Evolutionary conservation across 2,888 invertebrate species (phyloP), one percentile per base, ranked within the genome.

Genomic region (Pimpla rufipes): DNA sequence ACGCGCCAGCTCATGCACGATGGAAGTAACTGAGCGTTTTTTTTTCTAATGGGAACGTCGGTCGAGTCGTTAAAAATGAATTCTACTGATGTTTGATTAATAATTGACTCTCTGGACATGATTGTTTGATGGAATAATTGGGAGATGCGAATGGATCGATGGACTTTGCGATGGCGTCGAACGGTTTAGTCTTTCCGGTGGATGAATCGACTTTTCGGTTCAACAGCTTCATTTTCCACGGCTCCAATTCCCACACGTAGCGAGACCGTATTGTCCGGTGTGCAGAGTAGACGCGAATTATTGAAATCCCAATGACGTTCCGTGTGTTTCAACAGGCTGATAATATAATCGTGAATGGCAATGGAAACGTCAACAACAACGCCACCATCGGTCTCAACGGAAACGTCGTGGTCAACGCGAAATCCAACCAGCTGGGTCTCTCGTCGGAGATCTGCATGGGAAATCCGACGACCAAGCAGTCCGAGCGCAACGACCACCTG

Each of bases 241-340:
- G 13, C 45, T 16, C 18, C n/a, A 50, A 50, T 50, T 50, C 16
- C 47, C 5, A 5, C 7, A 16, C n/a, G n/a, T n/a, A n/a, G n/a
- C n/a, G n/a, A n/a, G n/a, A n/a, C n/a, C n/a, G n/a, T n/a, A n/a
- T n/a, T n/a, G n/a, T n/a, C n/a, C n/a, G n/a, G n/a, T n/a, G n/a
- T n/a, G n/a, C n/a, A 50, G 52, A 18, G 18, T n/a, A 23, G 23
- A 21, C 21, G 1, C 18, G 23, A 55, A 55, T 55, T 55, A 55
- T 29, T 52, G 52, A 18, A 52, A 52, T 52, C 8, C 6, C 50
- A 50, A 18, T 18, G 18, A 62, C 37, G 16, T 37, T 35, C 8
- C 29, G 37, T 67, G 13, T 79, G 76, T 90, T 89, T 88, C 94
- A 94, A 52, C 95, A 91, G 90, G 87, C 85, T 42, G 90, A 90